Evolutionary conservation across 2,113 vertebrate species (phyloP).

Genomic region (Daphoenositta chrysoptera): DNA sequence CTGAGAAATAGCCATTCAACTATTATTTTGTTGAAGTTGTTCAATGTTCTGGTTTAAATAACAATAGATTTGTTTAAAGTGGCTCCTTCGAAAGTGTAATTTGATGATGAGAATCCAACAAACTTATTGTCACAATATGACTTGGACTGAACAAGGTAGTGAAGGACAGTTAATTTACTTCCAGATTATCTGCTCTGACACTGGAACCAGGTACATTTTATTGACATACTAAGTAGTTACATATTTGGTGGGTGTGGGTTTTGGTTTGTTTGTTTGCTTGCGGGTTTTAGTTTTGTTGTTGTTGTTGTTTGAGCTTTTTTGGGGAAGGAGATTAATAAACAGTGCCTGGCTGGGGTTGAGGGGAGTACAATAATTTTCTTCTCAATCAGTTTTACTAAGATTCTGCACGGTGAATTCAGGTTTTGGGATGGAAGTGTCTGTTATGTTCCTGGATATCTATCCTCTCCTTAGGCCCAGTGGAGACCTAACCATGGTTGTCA

Average conservation of each 20-base stretch:
- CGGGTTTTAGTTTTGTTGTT: not conserved
- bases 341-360: not conserved
- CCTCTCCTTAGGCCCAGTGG: not conserved
- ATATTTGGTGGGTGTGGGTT: accelerated
- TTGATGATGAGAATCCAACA: not conserved
- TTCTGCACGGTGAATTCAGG: not conserved
- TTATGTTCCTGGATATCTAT: not conserved
- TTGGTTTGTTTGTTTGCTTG: too few relatives aligned
- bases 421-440: not conserved
- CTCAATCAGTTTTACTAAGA: not conserved
- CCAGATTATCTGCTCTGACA: not conserved
- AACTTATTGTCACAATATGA: not conserved
- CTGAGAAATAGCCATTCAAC: not conserved
- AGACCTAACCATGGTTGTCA: not conserved
- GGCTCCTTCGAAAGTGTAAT: not conserved
- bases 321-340: not conserved
- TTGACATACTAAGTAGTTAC: not conserved
- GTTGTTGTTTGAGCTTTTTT: not conserved
- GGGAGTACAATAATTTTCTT: not conserved
- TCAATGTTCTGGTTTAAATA: not conserved
- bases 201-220: not conserved
- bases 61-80: not conserved
- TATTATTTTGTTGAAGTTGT: not conserved
- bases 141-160: not conserved
- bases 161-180: not conserved